Evolutionary conservation across 2,797 vertebrate species (phyloP), one percentile per base, ranked within the genome.

Genomic region (Oreochromis mossambicus): DNA sequence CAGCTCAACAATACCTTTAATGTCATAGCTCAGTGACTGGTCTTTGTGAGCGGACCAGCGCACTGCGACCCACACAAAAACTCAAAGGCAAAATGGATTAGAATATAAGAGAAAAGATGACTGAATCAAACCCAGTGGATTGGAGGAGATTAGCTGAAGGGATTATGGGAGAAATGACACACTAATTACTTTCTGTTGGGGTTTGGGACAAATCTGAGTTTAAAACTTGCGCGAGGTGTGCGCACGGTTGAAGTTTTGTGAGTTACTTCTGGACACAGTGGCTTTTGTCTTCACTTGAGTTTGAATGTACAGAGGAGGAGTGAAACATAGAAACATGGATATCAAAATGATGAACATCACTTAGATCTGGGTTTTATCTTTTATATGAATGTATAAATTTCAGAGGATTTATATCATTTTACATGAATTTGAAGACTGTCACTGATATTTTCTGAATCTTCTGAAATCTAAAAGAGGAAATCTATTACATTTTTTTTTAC

Each of bases 101-200:
- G 95, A 97, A 96, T 94, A 95, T 94, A 91, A 95, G 92, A 96
- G 94, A 96, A 96, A 95, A 96, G 95, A 96, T 95, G 95, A 96
- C 95, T 96, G 96, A 95, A 96, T 97, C 95, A 96, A 95, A 94
- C 92, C 76, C 93, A 95, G 89, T 96, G 94, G 94, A 96, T 96
- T 96, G 95, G 89, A 87, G 90, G 91, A 95, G 96, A 96, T 96
- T 96, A 96, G 85, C 66, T 87, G 90, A 94, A 85, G 90, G 92
- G 92, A 94, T 95, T 94, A 91, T 85, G 83, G 89, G 87, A 89
- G 92, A 96, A 96, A 95, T 93, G 89, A 96, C 94, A 95, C 91
- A 92, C 93, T 95, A 95, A 96, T 96, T 94, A 93, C 93, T 95
- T 95, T 95, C 81, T 88, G 88, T 88, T 91, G 90, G 78, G 80